A percentile compares a stretch with the other conserved stretches of the same genome.
phyloP scores from a whole-genome alignment of 2,113 vertebrate genomes.

The Heliornis fulica region DNA sequence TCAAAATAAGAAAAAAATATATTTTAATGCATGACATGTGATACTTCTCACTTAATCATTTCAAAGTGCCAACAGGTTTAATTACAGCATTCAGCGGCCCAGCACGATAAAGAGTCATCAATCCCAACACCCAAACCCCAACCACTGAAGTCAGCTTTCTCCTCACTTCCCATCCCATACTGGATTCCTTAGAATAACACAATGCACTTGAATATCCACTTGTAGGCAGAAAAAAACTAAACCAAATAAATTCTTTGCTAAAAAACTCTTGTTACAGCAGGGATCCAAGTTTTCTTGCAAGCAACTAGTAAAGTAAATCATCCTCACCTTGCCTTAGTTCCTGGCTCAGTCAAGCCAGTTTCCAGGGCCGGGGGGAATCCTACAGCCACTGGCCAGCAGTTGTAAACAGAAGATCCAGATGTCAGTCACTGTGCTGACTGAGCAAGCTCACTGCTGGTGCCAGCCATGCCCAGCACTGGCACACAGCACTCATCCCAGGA shows the following conservation, averaged over 20 bases:
- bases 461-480: background rate
- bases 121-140: background rate
- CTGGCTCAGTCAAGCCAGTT: background rate
- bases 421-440: background rate
- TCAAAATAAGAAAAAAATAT: background rate
- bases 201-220: background rate
- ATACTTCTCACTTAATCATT: background rate
- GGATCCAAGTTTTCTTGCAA: background rate
- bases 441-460: background rate
- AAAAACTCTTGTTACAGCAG: background rate
- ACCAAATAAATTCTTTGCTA: background rate
- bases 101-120: background rate
- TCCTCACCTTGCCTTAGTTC: background rate
- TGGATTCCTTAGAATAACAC: background rate
- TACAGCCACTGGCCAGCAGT: fast-evolving
- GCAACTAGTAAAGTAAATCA: background rate
- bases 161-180: background rate
- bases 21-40: background rate
- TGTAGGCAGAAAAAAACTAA: background rate
- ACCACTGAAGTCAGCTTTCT: background rate
- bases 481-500: background rate
- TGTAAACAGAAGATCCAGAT: background rate
- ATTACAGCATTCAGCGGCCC: background rate
- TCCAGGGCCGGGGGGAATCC: background rate
- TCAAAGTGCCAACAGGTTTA: background rate